Evolutionary conservation across 2,113 vertebrate species (phyloP).

Genomic region (Leptodactylus fuscus): DNA sequence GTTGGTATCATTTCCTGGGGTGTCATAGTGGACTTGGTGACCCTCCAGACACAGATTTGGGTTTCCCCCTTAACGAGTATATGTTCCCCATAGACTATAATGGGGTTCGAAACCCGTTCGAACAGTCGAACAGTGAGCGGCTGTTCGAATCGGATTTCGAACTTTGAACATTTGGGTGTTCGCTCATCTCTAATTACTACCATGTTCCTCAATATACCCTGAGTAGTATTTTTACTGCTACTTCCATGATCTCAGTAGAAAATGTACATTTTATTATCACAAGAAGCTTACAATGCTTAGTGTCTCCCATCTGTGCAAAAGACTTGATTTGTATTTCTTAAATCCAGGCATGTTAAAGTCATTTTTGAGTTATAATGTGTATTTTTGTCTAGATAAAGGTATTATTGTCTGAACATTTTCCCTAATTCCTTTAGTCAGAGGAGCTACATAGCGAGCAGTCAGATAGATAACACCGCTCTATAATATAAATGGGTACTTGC

Average conservation of each 20-base stretch:
- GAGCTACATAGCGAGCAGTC: not conserved
- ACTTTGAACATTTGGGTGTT: too few species aligned
- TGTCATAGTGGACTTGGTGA: too few species aligned
- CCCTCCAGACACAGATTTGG: too few species aligned
- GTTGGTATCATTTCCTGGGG: too few species aligned
- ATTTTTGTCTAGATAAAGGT: not conserved
- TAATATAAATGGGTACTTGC: not conserved
- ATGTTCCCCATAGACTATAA: too few species aligned
- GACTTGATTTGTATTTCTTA: not conserved
- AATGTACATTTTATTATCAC: not conserved
- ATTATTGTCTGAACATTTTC: not conserved
- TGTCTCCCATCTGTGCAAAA: too few species aligned
- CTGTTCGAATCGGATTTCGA: too few species aligned
- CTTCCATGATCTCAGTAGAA: not conserved
- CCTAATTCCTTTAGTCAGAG: not conserved
- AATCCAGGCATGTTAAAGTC: not conserved
- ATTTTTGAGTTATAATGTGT: conserved; percentile 6
- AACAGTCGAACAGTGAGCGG: too few species aligned
- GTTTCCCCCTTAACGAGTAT: too few species aligned
- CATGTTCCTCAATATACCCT: too few species aligned
- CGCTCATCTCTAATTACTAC: too few species aligned
- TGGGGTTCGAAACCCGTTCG: too few species aligned
- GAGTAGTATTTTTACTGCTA: not conserved
- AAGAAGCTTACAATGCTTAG: not conserved
- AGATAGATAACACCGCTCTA: not conserved